Evolutionary conservation across 1,140 invertebrate species (phyloP), one percentile per base, ranked within the genome.

Genomic region (Drosophila trapezifrons): DNA sequence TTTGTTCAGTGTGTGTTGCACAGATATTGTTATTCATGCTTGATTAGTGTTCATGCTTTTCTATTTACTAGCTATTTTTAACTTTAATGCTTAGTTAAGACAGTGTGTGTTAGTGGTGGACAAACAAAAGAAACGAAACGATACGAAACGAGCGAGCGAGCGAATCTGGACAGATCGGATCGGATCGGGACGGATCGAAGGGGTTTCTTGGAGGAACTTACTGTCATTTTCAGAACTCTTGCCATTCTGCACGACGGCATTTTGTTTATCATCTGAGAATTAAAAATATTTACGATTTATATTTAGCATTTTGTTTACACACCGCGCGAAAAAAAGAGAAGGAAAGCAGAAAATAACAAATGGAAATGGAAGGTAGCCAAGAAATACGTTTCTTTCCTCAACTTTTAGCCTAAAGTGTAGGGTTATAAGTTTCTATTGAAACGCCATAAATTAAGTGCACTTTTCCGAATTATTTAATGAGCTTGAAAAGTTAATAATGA

Each of bases 181-280:
- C 64, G 35, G 46, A 38, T 58, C 35, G 40, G n/a, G n/a, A n/a
- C n/a, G n/a, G 60, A 62, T 76, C 56, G 45, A 71, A 15, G 27
- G 27, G 54, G 52, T 55, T 55, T 55, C 35, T 69, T 27, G 27
- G 62, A 32, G 64, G 43, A 76, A 91, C 90, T 91, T 91, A 91
- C 90, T 83, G 78, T 91, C 90, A 89, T 71, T 89, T 76, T 91
- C 86, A 78, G 76, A 69, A 59, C 58, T 85, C 79, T 91, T 91
- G 83, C 90, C 90, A 91, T 91, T 91, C 80, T 62, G 71, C 76
- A 60, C 86, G 78, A 91, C 90, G 87, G 83, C 90, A 80, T 83
- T 90, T 80, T 90, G 84, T 89, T 90, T 91, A 77, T 91, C 76
- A 91, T 91, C 90, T 91, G 90, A 86, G 90, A 91, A 91, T 80